Base-by-base conservation (phyloP, 2,888 invertebrate genomes). In the Allolobophora icterica region DNA sequence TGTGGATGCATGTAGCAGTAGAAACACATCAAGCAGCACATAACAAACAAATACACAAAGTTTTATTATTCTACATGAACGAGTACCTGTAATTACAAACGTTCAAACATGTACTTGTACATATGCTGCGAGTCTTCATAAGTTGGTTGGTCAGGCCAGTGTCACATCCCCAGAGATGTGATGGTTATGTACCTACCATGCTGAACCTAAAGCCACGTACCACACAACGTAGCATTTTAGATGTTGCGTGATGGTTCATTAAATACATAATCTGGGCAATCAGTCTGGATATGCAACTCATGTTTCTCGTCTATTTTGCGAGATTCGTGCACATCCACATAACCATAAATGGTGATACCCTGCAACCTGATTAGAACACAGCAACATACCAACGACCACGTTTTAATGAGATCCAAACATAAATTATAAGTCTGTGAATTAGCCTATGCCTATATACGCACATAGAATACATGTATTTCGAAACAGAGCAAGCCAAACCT, bases 281-380 rank as follows among this genome's bases (percentile, higher is more conserved):
- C 71, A 71, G 71, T n/a, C 8, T 71, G 71, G 52, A 42, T 52
- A 52, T 52, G 24, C 52, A 21, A 52, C 8, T 4, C 42, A 15
- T 42, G 42, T 24, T 52, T 52, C 21, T 24, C 11, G 52, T 5
- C 24, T 52, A 52, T 2, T 45, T 52, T 52, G 52, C 52, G 13
- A 71, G 71, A n/a, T 71, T 71, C 6, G n/a, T n/a, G 71, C 8
- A 71, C 71, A 71, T 30, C 71, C 71, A 71, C 30, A n/a, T 71
- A 71, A 30, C n/a, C 8, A 11, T n/a, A 30, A 71, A 71, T 71
- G 71, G 71, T n/a, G 24, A n/a, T 71, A n/a, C n/a, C 71, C 11
- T 71, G 71, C 30, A 71, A 71, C 71, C 71, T 71, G 71, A 71
- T 71, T 71, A n/a, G n/a, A 52, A n/a, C n/a, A n/a, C n/a, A 71